phyloP scores from a whole-genome alignment of 2,888 invertebrate genomes.

The Nudaria mundana region DNA sequence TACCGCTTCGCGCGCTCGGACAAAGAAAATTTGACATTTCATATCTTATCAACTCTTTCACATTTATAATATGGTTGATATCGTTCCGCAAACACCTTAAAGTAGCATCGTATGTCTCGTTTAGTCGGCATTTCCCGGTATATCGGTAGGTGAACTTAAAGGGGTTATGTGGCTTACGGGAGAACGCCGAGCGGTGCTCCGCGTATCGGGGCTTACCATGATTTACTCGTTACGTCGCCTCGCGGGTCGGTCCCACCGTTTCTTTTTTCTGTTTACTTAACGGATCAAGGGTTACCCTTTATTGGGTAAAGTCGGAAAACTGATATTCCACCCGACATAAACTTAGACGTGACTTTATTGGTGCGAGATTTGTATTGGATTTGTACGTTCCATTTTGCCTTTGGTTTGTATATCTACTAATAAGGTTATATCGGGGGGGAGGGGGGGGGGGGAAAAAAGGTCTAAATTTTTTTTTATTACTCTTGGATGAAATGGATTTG shows the following conservation, averaged over 20 bases:
- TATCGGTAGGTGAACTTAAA: constrained; percentile 68
- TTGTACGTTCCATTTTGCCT: constrained; percentile 34
- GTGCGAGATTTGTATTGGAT: constrained; percentile 60
- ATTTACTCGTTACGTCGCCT: constrained; percentile 72
- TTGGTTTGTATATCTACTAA: constrained; percentile 21
- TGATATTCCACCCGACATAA: constrained; percentile 71
- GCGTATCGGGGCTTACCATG: constrained; percentile 74
- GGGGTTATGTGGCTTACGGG: constrained; percentile 65
- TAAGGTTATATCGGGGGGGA: too few species aligned
- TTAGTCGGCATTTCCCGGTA: constrained; percentile 51
- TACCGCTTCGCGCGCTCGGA: too few species aligned
- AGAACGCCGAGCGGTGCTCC: constrained; percentile 50
- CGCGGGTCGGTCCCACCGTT: constrained; percentile 49
- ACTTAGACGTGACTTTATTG: constrained; percentile 65
- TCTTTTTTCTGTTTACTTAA: constrained; percentile 78
- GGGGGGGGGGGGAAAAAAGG: too few species aligned
- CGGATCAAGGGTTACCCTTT: constrained; percentile 79
- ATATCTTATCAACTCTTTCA: too few species aligned
- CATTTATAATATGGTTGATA: constrained; percentile 15
- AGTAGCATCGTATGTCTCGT: constrained; percentile 37
- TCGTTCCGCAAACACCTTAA: constrained; percentile 34
- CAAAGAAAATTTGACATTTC: too few species aligned
- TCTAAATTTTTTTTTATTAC: too few species aligned
- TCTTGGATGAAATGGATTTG: too few species aligned
- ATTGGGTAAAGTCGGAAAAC: constrained; percentile 76